Evolutionary conservation across 2,113 vertebrate genomes (phyloP), one percentile per base, ranked within the genome.

Genomic region (Columba livia): DNA sequence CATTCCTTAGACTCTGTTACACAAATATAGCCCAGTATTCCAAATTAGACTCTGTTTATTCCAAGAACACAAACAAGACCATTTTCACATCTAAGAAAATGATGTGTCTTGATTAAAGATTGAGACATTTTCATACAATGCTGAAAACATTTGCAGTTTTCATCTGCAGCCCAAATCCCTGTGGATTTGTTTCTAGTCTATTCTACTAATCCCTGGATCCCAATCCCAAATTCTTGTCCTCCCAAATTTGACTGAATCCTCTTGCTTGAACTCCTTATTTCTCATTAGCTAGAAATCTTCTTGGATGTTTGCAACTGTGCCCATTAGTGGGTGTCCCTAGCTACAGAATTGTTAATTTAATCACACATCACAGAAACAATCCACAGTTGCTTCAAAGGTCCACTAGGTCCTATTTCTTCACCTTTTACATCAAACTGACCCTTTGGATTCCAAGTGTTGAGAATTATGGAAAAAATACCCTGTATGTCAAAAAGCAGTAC

Each of bases 81-180:
- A 2, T 79, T 90, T 89, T 85, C 73, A 83, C 71, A 17, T 86
- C 58, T 90, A 70, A 83, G 75, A 94, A 95, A 94, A 70, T 16
- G 4, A 77, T 11, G 8, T 5, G 8, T 36, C 84, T 64, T 81
- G 26, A 78, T 88, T 84, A 90, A 80, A 56, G 51, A 80, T 5
- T 54, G 62, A 88, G 61, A 86, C 9, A 2, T 51, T 71, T 87
- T 90, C 66, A 51, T 12, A 34, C 51, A 78, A 19, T 11, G 36
- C 58, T 3, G 38, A 85, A 85, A 93, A 77, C 34, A 77, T n/a
- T 66, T 1, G 11, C 32, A 48, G 51, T 64, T 82, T 94, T 87
- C 71, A 89, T 62, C 71, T 94, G 67, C 29, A 57, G 56, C 56
- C 29, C 48, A 88, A 74, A 77, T 89, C 73, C 48, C 51, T 14